phyloP scores from a whole-genome alignment of 2,797 vertebrate genomes.

The Sylvia borin region DNA sequence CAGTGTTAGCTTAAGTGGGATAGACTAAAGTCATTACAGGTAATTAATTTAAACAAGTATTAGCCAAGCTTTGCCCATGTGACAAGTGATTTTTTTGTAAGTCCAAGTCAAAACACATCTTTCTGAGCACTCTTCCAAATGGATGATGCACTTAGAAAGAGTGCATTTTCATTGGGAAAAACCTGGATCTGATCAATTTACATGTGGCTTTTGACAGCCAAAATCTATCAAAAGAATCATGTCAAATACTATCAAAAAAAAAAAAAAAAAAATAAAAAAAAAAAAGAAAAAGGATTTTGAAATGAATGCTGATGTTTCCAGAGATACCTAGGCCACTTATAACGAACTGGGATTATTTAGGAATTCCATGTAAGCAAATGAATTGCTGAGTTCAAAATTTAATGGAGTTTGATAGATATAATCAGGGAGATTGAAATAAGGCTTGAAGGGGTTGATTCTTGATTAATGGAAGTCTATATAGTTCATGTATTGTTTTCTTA shows the following conservation, averaged over 20 bases:
- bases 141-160: neutral
- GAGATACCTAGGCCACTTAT: neutral
- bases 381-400: neutral
- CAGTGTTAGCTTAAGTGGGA: neutral
- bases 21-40: constrained; percentile 7
- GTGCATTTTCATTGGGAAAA: neutral
- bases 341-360: neutral
- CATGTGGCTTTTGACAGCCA: neutral
- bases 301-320: neutral
- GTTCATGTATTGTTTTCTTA: neutral
- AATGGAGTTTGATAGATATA: neutral
- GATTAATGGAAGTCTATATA: neutral
- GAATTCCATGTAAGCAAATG: neutral
- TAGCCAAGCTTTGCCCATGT: neutral
- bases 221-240: neutral
- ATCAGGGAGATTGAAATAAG: neutral
- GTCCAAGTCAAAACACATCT: neutral
- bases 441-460: neutral
- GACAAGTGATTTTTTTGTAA: neutral
- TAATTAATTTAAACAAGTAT: constrained; percentile 23
- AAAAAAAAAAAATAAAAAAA: too few relatives aligned
- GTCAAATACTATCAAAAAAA: neutral
- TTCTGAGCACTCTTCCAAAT: neutral
- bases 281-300: neutral
- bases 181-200: neutral